Evolutionary conservation across 2,888 invertebrate genomes (phyloP), one percentile per base, ranked within the genome.

Genomic region (Scaptomyza flava): DNA sequence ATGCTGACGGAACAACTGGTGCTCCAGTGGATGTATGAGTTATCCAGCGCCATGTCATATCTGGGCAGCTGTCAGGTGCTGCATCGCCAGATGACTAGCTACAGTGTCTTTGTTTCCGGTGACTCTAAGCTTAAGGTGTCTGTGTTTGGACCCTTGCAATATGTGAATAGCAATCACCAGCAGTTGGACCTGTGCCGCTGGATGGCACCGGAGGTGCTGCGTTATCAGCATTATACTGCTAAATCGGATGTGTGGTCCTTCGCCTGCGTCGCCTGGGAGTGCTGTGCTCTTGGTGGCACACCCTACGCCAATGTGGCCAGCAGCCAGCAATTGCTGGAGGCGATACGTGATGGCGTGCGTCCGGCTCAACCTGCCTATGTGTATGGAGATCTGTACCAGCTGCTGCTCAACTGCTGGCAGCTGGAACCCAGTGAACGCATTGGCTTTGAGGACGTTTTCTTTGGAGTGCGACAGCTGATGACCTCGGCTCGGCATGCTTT

Each of bases 231-330:
- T 51, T 94, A 94, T 77, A 94, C 95, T n/a, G 92, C 93, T 5
- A 95, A 96, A 83, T 95, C 96, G 58, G 96, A 97, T 86, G 94
- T 96, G 6, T 97, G 97, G 97, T 95, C 96, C 0, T 96, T 95
- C 90, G 97, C 96, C 0, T 95, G 96, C 66, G 90, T 97, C 11
- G 92, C 97, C 68, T 97, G 97, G 97, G 97, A 97, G 91, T 94
- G 96, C 67, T 93, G 96, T 77, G 94, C 96, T 5, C 92, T 97
- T 87, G 97, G 96, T 38, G 97, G 94, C 1, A 97, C 97, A 1
- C 96, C 96, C 0, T 97, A 96, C 89, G 93, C 94, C 1, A 94
- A 94, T 80, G 93, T 96, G n/a, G 92, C 96, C 23, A 91, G 93
- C 5, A 94, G 93, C 64, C 94, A 94, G 80, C 96, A 96, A 81